Conservation (phyloP, 1,140 invertebrate species). For the Chrysomallon squamiferum region DNA sequence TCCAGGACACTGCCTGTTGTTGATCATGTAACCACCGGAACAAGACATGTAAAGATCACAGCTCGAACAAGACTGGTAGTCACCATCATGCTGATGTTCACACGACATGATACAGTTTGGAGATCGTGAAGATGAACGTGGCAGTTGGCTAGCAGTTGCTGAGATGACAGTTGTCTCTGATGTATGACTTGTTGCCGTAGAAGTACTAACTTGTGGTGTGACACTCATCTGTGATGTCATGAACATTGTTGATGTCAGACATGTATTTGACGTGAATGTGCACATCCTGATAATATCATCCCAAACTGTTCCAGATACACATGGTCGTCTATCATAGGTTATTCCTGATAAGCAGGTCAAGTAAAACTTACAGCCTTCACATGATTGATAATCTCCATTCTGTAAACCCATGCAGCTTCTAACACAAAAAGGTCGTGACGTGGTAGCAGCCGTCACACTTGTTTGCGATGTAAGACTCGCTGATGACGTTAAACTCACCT, state of each 20-base stretch:
- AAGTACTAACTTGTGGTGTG: too few relatives aligned
- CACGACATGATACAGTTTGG: slow-evolving; percentile 40
- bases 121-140: too few relatives aligned
- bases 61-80: slow-evolving; percentile 40
- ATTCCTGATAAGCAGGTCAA: neutral
- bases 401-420: neutral
- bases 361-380: neutral
- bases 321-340: slow-evolving; percentile 2
- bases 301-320: slow-evolving; percentile 4
- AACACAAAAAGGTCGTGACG: too few relatives aligned
- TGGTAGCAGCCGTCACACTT: too few relatives aligned
- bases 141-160: too few relatives aligned
- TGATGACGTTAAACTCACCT: too few relatives aligned
- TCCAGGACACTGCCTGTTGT: slow-evolving; percentile 29
- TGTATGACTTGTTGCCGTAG: too few relatives aligned
- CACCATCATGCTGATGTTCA: slow-evolving; percentile 21
- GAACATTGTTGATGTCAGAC: neutral
- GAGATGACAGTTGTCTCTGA: too few relatives aligned
- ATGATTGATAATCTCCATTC: slow-evolving; percentile 9
- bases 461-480: too few relatives aligned
- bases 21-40: slow-evolving; percentile 21
- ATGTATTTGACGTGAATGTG: slow-evolving; percentile 1
- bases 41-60: slow-evolving; percentile 37
- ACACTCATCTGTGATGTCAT: too few relatives aligned
- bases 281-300: slow-evolving; percentile 6